Conservation (phyloP, 2,797 vertebrate genomes). For the Galagoides demidoff region DNA sequence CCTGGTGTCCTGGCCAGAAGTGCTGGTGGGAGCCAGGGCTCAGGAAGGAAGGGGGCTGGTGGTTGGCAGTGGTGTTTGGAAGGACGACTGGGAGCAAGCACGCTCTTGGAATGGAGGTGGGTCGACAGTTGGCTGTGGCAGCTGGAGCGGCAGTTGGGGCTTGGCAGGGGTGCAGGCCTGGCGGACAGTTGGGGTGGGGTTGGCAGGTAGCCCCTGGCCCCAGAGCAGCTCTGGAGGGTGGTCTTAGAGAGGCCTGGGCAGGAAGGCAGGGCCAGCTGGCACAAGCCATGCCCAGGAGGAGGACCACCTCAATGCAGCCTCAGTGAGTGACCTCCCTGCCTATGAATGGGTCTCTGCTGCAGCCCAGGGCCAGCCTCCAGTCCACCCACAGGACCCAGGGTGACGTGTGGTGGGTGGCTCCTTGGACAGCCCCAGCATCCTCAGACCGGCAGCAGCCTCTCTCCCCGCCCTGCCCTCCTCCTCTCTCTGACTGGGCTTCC, state of each 20-base stretch:
- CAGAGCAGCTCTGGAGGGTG: conserved; percentile 48
- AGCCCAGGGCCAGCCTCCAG: conserved; percentile 64
- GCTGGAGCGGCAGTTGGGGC: conserved; percentile 81
- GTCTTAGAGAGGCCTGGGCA: conserved; percentile 42
- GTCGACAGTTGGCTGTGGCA: conserved; percentile 81
- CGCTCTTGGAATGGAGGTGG: conserved; percentile 74
- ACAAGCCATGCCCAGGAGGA: not conserved
- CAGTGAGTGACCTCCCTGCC: not conserved
- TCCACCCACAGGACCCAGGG: conserved; percentile 6
- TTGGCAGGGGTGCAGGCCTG: conserved; percentile 72
- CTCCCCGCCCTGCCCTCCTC: conserved; percentile 51
- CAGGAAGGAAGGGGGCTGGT: conserved; percentile 59
- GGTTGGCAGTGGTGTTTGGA: conserved; percentile 66
- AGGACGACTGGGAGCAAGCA: conserved; percentile 69
- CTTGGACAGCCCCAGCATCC: conserved; percentile 51
- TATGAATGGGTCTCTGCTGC: conserved; percentile 67
- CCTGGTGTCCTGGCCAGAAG: not conserved
- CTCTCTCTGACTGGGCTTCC: conserved; percentile 55
- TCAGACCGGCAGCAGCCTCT: conserved; percentile 41
- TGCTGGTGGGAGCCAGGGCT: conserved; percentile 13
- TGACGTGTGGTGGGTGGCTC: conserved; percentile 57
- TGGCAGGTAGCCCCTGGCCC: conserved; percentile 75
- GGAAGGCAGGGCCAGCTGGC: conserved; percentile 60
- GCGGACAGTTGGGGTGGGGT: conserved; percentile 67
- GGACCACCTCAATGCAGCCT: not conserved